Evolutionary conservation across 2,888 invertebrate species (phyloP), one percentile per base, ranked within the genome.

Genomic region (Dynastes maya): DNA sequence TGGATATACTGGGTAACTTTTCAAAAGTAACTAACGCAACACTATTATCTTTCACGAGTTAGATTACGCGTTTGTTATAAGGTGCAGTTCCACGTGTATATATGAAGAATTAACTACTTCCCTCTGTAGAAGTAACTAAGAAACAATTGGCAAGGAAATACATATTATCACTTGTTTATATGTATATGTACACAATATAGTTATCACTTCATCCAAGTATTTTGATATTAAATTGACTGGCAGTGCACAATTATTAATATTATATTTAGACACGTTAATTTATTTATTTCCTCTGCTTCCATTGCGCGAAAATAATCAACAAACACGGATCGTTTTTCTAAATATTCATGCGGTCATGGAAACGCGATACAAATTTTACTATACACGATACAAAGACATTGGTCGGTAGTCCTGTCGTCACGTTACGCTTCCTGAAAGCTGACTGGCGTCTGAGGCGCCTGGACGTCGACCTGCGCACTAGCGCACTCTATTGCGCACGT

Each of bases 381-480:
- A n/a, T 5, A 72, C 72, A 61, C 72, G 72, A 45, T 27, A 72
- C 58, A 72, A 72, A 58, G 58, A 58, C 72, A 61, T 72, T 45
- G 61, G 72, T 40, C 40, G 22, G 72, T 22, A 61, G 72, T 40
- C 61, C 40, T 80, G 80, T 83, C 82, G 83, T 83, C 82, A 82
- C 84, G 82, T 81, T 81, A 78, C 83, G 83, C 81, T 81, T 83
- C 84, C 81, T 87, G 86, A 85, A 86, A 85, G 84, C 84, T 84
- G 86, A 89, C 89, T 89, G 87, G 85, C 86, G 86, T 84, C 90
- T 90, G 83, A 86, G 84, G 83, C 84, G 85, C 85, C 86, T 83
- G 86, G 87, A 84, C 84, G 83, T 82, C 90, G 90, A 82, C 91
- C 90, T 91, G 91, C 88, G 88, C 88, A 87, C 86, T 83, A 81